Conservation (phyloP, 2,888 invertebrate species). For the Caenorhabditis afra region DNA sequence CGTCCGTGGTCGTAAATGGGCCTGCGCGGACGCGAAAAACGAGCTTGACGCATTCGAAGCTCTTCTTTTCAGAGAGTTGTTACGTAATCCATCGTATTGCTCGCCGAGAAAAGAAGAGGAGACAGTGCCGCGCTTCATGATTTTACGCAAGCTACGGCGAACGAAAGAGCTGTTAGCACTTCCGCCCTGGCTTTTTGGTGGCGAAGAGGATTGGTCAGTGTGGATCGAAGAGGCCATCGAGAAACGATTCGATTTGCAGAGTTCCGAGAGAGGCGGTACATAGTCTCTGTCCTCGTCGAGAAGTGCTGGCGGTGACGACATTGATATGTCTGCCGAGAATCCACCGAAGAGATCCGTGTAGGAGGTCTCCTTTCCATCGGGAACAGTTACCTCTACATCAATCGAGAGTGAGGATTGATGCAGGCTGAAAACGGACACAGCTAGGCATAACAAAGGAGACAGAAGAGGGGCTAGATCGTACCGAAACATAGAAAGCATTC, state of each 20-base stretch:
- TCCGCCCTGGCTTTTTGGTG: constrained; percentile 14
- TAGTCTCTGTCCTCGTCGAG: constrained; percentile 26
- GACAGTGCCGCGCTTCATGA: constrained; percentile 50
- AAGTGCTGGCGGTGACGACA: constrained; percentile 32
- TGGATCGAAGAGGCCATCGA: constrained; percentile 41
- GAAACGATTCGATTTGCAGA: constrained; percentile 38
- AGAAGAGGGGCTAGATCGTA: constrained; percentile 13
- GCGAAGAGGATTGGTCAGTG: constrained; percentile 23
- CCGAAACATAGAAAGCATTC: constrained; percentile 25
- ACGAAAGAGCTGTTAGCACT: constrained; percentile 41
- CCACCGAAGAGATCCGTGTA: background rate
- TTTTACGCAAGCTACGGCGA: constrained; percentile 50
- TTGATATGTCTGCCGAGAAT: constrained; percentile 2
- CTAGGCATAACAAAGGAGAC: constrained; percentile 46
- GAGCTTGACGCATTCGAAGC: constrained; percentile 50
- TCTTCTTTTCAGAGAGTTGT: constrained; percentile 45
- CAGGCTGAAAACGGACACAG: constrained; percentile 46
- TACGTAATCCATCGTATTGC: constrained; percentile 29
- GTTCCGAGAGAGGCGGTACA: constrained; percentile 50
- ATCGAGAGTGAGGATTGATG: constrained; percentile 20
- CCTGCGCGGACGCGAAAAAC: constrained; percentile 54
- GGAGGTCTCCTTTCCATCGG: constrained; percentile 13
- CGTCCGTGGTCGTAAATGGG: constrained; percentile 50
- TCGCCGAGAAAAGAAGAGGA: constrained; percentile 39
- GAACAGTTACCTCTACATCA: constrained; percentile 11